Base-by-base conservation (phyloP, 2,888 invertebrate species). In the Hypomecis punctinalis region DNA sequence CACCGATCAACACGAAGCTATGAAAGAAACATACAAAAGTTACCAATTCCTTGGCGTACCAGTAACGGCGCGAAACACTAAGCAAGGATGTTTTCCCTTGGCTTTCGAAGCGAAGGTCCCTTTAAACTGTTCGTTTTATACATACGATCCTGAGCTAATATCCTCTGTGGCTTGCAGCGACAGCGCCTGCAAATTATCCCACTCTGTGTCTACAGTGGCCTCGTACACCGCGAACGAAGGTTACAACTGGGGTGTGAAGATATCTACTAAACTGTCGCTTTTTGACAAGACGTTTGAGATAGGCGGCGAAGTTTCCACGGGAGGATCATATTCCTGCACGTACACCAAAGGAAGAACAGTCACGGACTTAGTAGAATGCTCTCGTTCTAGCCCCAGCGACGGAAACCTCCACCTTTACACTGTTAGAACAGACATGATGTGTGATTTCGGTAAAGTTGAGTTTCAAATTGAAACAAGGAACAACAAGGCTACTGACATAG, bases 231-330 rank as follows among this genome's bases (percentile, higher is more conserved):
- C 51, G 8, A 39, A n/a, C 7, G 51, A 51, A 51, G 37, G 51
- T 5, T 51, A 13, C 51, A 51, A 51, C n/a, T 51, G 51, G 51
- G 39, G 51, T n/a, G 51, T 51, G 7, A 51, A 48, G 5, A 7
- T 48, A 0, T 5, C 48, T 9, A 10, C 35, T n/a, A 48, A 48
- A 48, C 5, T 23, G 0, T 48, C 48, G 35, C n/a, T 48, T 47
- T 47, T 47, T 6, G 48, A 1, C 5, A 48, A 48, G 35, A 5
- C n/a, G 6, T 48, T 48, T 13, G 48, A 48, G n/a, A 35, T 48
- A 5, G 35, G 48, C 0, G 35, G 48, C 6, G 48, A 48, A 48
- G 48, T 36, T 35, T 48, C 48, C 5, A 5, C n/a, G 23, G 33
- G 47, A 33, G 47, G 47, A 47, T 33, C 47, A 5, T 47, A 47